Base-by-base conservation (phyloP, 2,113 vertebrate genomes). In the Acanthisitta chloris region DNA sequence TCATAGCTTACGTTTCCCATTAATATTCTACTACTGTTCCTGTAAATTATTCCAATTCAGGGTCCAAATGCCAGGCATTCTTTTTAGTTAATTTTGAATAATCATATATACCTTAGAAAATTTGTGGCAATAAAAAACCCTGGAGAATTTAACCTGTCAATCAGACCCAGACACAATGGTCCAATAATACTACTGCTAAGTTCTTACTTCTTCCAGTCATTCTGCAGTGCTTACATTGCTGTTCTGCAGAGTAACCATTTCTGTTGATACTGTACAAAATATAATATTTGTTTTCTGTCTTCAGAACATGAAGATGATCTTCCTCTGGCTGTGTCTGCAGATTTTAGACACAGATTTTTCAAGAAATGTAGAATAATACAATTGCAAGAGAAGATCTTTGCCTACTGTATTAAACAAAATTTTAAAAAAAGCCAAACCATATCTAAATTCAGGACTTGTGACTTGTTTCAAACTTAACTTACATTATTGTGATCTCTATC, bases 41-140 rank as follows among this genome's bases (percentile, higher is more conserved):
- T 85, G 52, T 96, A 76, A 91, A 79, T 65, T 51, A 80, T 93
- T 96, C 48, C 49, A 92, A 49, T 45, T 62, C 48, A 73, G 28
- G 70, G 70, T 62, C 62, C 82, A 81, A 88, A 79, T 93, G 67
- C 43, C 65, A 96, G 58, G 88, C 46, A 94, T 84, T 52, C 25
- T 40, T 61, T 65, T 34, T 51, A 52, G 52, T 86, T 94, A 70
- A 88, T 95, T 94, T 96, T 92, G 72, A 96, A 88, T 91, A 42
- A 48, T 48, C 76, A 33, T 9, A 19, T 54, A 48, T 48, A 33
- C 33, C 20, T 94, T 95, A 55, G 4, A 15, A 87, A 91, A 65
- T 33, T 48, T 7, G 4, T 15, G 51, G 12, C 2, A 4, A 66
- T 23, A 31, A 88, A 81, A 55, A 81, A n/a, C n/a, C n/a, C n/a